Conservation (phyloP, 1,140 invertebrate genomes). For the Forficula auricularia region DNA sequence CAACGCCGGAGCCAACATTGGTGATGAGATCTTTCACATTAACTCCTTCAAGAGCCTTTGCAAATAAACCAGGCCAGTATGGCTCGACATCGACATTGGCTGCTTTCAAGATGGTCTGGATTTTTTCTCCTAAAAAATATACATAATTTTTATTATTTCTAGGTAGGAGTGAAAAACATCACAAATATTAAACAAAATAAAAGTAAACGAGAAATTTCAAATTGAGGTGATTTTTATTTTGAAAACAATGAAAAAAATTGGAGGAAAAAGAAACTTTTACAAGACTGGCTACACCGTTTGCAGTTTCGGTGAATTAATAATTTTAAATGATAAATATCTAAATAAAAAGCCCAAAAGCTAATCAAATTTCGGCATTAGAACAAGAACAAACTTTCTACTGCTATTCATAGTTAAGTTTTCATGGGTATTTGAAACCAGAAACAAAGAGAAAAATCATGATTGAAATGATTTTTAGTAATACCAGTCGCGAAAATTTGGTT, state of each 20-base stretch:
- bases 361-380: no score
- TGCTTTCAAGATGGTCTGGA: constrained; percentile 90
- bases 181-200: constrained; percentile 3
- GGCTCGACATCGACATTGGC: constrained; percentile 92
- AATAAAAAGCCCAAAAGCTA: no score
- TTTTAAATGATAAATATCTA: no score
- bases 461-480: no score
- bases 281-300: constrained; percentile 1
- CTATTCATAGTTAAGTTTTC: no score
- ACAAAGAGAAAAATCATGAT: no score
- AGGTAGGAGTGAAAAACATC: neutral
- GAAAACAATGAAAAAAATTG: no score
- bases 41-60: constrained; percentile 87
- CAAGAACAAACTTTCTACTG: no score
- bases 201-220: neutral
- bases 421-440: no score
- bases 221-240: neutral
- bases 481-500: no score
- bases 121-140: constrained; percentile 74
- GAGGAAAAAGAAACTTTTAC: constrained; percentile 2
- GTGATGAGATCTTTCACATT: constrained; percentile 89
- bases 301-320: constrained; percentile 4
- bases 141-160: no score
- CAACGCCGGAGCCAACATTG: constrained; percentile 85
- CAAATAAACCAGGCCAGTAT: constrained; percentile 97